Base-by-base conservation (phyloP, 2,113 vertebrate species). In the Hippopotamus amphibius region DNA sequence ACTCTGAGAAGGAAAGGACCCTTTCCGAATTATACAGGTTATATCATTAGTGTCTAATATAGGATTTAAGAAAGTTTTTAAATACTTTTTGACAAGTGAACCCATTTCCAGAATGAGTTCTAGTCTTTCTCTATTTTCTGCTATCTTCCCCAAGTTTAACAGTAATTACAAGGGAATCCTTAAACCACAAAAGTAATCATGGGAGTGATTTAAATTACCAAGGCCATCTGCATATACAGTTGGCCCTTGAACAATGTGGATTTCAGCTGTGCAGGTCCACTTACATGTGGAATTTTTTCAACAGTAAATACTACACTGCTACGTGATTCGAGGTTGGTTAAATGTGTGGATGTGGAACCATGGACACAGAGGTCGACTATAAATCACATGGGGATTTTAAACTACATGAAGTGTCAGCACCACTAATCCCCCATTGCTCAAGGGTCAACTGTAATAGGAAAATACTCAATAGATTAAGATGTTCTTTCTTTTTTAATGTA, bases 151-250 rank as follows among this genome's bases (percentile, higher is more conserved):
- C 65, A 93, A 57, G 7, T 76, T 86, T 86, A 65, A 46, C 16
- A 93, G 80, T 96, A 94, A 94, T 55, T 81, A 41, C 6, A 94
- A 81, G 30, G 69, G 33, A 72, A 81, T 28, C 26, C 19, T 81
- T 48, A 68, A 93, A 57, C 57, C 24, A 37, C 46, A 15, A 87
- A 88, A 59, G n/a, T 55, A 93, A 63, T 43, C 59, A 69, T 21
- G 26, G 43, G 28, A 71, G 7, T 86, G 65, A 53, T 91, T 88
- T 81, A 88, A 93, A 85, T 85, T 57, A 77, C 46, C 50, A 68
- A 65, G 14, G 14, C 14, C 6, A 50, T 85, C 59, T 97, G 50
- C 15, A 76, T 63, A 53, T 63, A 80, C 50, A 55, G 19, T 80
- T 80, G 33, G 50, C 21, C 77, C 77, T 55, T 80, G 50, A 80